Evolutionary conservation across 2,797 vertebrate genomes (phyloP).

Genomic region (Malurus splendens): DNA sequence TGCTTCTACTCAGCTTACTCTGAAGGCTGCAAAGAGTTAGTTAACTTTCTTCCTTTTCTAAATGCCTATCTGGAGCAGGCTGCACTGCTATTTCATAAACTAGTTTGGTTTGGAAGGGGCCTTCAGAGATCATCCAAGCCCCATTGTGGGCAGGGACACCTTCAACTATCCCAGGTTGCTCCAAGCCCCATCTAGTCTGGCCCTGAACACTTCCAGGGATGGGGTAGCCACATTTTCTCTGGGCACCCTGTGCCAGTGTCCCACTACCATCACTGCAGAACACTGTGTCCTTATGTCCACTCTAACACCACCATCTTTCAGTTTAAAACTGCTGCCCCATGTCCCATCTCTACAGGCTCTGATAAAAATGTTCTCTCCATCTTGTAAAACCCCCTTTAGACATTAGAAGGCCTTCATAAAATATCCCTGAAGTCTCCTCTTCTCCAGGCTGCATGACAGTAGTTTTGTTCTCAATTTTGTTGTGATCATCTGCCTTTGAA

Average conservation of each 20-base stretch:
- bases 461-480: neutral
- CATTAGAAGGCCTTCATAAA: neutral
- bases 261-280: neutral
- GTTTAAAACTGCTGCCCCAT: neutral
- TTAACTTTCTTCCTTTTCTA: neutral
- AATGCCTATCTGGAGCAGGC: neutral
- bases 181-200: neutral
- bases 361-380: neutral
- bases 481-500: neutral
- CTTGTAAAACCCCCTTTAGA: neutral
- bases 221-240: neutral
- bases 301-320: neutral
- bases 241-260: neutral
- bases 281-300: neutral
- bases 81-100: neutral
- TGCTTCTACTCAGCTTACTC: neutral
- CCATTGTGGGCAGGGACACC: accelerated
- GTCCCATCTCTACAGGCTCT: neutral
- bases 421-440: neutral
- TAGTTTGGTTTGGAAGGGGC: neutral
- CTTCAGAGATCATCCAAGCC: neutral
- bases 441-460: neutral
- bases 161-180: neutral
- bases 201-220: neutral
- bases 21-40: neutral